Conservation (phyloP, 1,140 invertebrate species). For the Orchestia grillus region DNA sequence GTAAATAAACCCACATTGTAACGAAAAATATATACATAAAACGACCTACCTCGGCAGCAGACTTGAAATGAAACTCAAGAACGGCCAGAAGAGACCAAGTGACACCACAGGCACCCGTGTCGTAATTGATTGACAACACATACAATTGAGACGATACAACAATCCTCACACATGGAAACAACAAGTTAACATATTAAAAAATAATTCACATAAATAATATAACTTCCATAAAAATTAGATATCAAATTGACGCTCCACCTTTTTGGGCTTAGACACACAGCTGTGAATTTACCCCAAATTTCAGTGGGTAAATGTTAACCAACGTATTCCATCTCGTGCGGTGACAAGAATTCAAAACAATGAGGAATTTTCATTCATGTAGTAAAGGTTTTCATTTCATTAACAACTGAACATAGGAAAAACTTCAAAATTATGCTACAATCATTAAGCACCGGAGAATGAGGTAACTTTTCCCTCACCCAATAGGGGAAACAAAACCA, state of each 20-base stretch:
- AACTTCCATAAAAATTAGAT: not conserved
- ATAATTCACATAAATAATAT: not conserved
- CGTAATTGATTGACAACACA: not conserved
- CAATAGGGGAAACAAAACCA: not conserved
- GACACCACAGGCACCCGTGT: not conserved
- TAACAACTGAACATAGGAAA: too few relatives aligned
- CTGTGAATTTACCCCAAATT: too few relatives aligned
- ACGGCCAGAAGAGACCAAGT: not conserved
- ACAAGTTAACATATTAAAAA: not conserved
- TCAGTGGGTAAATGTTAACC: too few relatives aligned
- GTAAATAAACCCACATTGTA: not conserved
- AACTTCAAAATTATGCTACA: too few relatives aligned
- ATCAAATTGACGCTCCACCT: not conserved
- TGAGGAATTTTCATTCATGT: too few relatives aligned
- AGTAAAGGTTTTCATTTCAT: too few relatives aligned
- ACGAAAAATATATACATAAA: not conserved
- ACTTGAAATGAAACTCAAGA: not conserved
- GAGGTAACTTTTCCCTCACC: not conserved
- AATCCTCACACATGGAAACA: not conserved
- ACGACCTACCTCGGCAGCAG: not conserved
- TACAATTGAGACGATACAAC: not conserved
- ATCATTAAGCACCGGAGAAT: too few relatives aligned
- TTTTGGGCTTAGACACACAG: not conserved
- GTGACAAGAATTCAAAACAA: too few relatives aligned
- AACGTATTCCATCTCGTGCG: too few relatives aligned